phyloP scores from a whole-genome alignment of 2,113 vertebrate species.

The Vidua macroura region DNA sequence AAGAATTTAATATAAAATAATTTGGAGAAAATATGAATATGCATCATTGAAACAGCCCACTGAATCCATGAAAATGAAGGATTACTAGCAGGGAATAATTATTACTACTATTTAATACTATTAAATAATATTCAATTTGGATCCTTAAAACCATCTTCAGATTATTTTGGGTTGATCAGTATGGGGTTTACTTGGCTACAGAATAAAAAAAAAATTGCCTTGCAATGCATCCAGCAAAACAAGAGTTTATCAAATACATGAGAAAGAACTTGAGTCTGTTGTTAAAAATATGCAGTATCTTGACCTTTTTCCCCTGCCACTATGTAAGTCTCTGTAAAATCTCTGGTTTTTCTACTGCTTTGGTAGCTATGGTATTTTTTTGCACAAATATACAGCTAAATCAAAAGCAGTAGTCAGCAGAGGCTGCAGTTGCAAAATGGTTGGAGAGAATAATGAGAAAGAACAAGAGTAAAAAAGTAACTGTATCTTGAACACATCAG shows the following conservation, averaged over 20 bases:
- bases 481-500: not conserved
- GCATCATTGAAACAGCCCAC: not conserved
- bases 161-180: not conserved
- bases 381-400: not conserved
- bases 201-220: not conserved
- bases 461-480: not conserved
- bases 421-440: not conserved
- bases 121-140: not conserved
- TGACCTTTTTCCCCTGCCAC: conserved; percentile 21
- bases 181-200: not conserved
- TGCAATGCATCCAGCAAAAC: not conserved
- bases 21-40: not conserved
- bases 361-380: not conserved
- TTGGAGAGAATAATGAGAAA: not conserved
- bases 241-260: not conserved
- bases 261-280: not conserved
- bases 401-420: not conserved
- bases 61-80: not conserved
- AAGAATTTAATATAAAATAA: not conserved
- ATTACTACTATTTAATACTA: not conserved
- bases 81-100: not conserved
- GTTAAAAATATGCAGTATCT: conserved; percentile 2
- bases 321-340: not conserved
- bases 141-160: not conserved
- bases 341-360: not conserved